Evolutionary conservation across 1,140 invertebrate species (phyloP), one percentile per base, ranked within the genome.

Genomic region (Cyclina sinensis): DNA sequence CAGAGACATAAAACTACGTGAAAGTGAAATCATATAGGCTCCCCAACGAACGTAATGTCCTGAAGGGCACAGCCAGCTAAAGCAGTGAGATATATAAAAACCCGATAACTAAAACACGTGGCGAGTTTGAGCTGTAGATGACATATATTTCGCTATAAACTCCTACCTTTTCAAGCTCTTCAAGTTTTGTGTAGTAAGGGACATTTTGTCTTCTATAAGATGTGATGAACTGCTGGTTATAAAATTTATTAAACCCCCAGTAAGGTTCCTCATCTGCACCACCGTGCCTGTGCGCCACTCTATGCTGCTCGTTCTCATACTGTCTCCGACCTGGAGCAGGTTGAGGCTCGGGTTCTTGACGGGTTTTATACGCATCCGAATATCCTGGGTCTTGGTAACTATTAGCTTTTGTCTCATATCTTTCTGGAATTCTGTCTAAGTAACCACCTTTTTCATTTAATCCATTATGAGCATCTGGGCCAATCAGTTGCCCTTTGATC

Each of bases 211-310:
- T 62, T n/a, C 85, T 62, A 32, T 87, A 87, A 37, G 85, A 37
- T 27, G 85, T 87, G 5, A 65, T 9, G 54, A 30, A 87, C 27
- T 87, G 74, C 5, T 74, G 85, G 43, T 87, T 24, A 32, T 87
- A 87, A 30, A 43, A 80, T 51, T 65, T 87, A 54, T 87, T 87
- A 35, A 87, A 68, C n/a, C 85, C 85, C 85, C 85, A 87, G 76
- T 87, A 87, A 24, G 43, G 16, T 35, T 68, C 54, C 32, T 30
- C 76, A 39, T 78, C 85, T 11, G 18, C 14, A 2, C 39, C 54
- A 7, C 59, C 54, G 1, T 5, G 24, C 2, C 43, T 24, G n/a
- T 79, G 74, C 11, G 73, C 37, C 5, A 24, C 0, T 3, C 51
- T 57, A 35, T 59, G 43, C 35, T 86, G 84, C 7, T 86, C 84